Evolutionary conservation across 2,797 vertebrate species (phyloP), one percentile per base, ranked within the genome.

Genomic region (Thalassophryne amazonica): DNA sequence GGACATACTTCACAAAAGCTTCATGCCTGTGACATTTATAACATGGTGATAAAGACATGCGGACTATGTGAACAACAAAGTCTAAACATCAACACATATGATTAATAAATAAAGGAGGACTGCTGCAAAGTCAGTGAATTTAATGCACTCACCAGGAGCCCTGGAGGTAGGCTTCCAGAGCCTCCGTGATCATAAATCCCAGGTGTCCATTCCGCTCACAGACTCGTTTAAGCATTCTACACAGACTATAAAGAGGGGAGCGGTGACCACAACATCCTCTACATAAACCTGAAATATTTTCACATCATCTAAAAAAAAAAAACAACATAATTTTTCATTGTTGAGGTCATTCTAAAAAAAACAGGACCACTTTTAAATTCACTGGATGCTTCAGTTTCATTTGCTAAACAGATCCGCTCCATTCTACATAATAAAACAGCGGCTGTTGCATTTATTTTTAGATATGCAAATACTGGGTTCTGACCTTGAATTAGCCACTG

Each of bases 121-220:
- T 54, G 51, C 33, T 39, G 54, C 38, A 48, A 65, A 45, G 42
- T 47, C 57, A 60, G 51, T 69, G 49, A 60, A 66, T 60, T 60
- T 16, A 56, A 56, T 61, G 59, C 58, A 46, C 89, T 76, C 85
- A 98, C 95, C 93, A 83, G 2, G 88, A 90, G 24, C 91, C 89
- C 67, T 86, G 89, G 65, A 95, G 86, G 80, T 93, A 95, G 14
- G 92, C 92, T 22, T 88, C 90, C 15, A 98, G 92, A 67, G 92
- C 95, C 71, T 88, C 91, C 75, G 91, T 90, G 69, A 94, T 86
- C 41, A 93, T 75, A 22, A 93, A 94, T 37, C 95, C 95, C 69
- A 99, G 85, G 75, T 94, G 91, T 54, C 96, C 94, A 0, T 95
- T 98, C 52, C 79, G 88, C 69, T 96, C 95, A 9, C 92, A 94